Evolutionary conservation across 2,888 invertebrate genomes (phyloP).

Genomic region (Unio delphinus): DNA sequence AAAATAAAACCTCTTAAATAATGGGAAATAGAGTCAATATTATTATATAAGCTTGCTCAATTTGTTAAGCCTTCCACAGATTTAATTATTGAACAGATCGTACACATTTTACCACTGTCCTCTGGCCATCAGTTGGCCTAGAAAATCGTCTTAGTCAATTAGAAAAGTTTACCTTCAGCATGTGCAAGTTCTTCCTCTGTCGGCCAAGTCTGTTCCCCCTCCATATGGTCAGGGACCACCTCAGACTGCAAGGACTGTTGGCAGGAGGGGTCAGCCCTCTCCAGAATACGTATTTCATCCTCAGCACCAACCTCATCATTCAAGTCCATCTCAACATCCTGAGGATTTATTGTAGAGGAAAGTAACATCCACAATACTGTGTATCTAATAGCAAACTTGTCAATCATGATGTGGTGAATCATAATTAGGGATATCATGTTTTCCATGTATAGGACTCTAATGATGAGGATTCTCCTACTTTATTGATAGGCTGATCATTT

Average conservation of each 20-base stretch:
- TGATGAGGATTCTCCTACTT: too few relatives aligned
- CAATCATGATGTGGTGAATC: too few relatives aligned
- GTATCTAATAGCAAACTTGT: too few relatives aligned
- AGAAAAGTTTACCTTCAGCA: conserved; percentile 77
- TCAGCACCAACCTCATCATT: conserved; percentile 15
- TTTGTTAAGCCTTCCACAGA: too few relatives aligned
- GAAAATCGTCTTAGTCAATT: conserved; percentile 29
- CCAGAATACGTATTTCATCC: conserved; percentile 44
- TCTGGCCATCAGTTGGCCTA: background rate
- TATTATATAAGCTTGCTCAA: too few relatives aligned
- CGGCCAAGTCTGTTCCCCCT: conserved; percentile 96
- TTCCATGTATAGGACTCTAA: too few relatives aligned
- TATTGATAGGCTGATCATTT: too few relatives aligned
- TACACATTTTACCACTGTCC: background rate
- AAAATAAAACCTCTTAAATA: too few relatives aligned
- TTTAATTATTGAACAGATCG: too few relatives aligned
- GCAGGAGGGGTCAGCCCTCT: conserved; percentile 56
- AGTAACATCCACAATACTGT: too few relatives aligned
- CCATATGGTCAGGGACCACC: conserved; percentile 88
- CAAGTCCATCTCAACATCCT: conserved; percentile 51
- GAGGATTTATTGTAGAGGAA: conserved; percentile 1
- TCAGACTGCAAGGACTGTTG: conserved; percentile 83
- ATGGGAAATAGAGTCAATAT: too few relatives aligned
- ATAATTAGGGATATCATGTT: too few relatives aligned
- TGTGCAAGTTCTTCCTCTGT: conserved; percentile 89